phyloP scores from a whole-genome alignment of 2,113 vertebrate species.

The Sebastes fasciatus region DNA sequence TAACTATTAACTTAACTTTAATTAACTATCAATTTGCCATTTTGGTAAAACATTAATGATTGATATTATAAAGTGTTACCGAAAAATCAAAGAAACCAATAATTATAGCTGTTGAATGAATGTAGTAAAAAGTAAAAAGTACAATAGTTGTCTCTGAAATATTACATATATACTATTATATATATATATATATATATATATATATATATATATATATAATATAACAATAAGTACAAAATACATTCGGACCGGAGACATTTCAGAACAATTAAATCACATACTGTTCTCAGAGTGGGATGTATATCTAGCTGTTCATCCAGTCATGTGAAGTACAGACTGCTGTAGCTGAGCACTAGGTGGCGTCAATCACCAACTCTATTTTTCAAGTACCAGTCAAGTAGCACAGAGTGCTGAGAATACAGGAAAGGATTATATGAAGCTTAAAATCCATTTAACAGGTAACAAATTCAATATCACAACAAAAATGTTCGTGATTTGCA shows the following conservation, averaged over 20 bases:
- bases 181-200: too few relatives aligned
- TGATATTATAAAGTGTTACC: too few relatives aligned
- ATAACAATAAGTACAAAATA: too few relatives aligned
- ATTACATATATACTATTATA: too few relatives aligned
- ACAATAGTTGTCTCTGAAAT: too few relatives aligned
- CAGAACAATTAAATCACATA: not conserved
- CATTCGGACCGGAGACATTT: not conserved
- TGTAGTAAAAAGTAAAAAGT: too few relatives aligned
- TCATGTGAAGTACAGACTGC: not conserved
- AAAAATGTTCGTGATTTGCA: not conserved
- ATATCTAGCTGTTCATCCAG: not conserved
- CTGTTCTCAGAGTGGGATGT: not conserved
- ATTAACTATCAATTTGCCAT: too few relatives aligned
- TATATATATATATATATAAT: too few relatives aligned
- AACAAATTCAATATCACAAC: not conserved
- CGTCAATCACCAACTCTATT: not conserved
- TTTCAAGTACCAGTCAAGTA: not conserved
- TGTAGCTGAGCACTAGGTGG: conserved; percentile 50
- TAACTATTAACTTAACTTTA: too few relatives aligned
- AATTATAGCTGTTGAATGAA: too few relatives aligned
- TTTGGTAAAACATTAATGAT: too few relatives aligned
- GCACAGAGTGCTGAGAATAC: not conserved
- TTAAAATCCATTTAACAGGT: not conserved
- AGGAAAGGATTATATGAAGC: not conserved
- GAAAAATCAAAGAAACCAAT: too few relatives aligned